Conservation (phyloP, 2,888 invertebrate genomes). For the Apeira syringaria region DNA sequence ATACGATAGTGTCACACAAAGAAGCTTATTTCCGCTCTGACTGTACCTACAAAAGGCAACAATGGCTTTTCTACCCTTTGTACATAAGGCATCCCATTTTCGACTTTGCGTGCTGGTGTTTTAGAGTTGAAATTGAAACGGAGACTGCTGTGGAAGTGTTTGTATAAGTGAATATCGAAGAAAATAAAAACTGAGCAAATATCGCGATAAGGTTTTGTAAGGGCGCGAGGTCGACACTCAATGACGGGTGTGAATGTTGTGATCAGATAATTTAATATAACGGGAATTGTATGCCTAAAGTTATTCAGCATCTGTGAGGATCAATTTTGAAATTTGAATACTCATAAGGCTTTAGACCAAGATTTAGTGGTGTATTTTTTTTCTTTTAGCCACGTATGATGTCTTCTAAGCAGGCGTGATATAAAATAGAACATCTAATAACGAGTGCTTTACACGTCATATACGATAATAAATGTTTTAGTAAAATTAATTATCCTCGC, state of each 20-base stretch:
- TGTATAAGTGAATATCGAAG: constrained; percentile 69
- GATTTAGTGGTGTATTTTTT: no score
- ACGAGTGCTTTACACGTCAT: no score
- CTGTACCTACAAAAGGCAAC: constrained; percentile 59
- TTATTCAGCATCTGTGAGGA: constrained; percentile 39
- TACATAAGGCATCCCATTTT: constrained; percentile 32
- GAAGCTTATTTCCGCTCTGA: constrained; percentile 79
- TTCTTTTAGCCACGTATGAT: no score
- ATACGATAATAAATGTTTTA: no score
- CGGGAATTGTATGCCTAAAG: constrained; percentile 38
- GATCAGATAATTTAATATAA: constrained; percentile 23
- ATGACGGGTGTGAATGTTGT: constrained; percentile 58
- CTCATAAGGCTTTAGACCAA: no score
- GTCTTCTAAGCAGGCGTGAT: no score
- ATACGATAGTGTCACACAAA: constrained; percentile 78
- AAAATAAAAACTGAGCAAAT: constrained; percentile 82
- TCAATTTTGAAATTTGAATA: no score
- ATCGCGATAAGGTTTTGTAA: constrained; percentile 77
- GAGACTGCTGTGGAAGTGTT: constrained; percentile 33
- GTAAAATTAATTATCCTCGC: no score
- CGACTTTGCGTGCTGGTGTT: constrained; percentile 33
- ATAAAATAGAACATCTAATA: no score
- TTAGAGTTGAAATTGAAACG: constrained; percentile 9
- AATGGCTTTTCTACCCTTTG: constrained; percentile 47
- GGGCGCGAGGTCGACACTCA: constrained; percentile 77